Evolutionary conservation across 1,140 invertebrate species (phyloP).

Genomic region (Drosophila prosaltans): DNA sequence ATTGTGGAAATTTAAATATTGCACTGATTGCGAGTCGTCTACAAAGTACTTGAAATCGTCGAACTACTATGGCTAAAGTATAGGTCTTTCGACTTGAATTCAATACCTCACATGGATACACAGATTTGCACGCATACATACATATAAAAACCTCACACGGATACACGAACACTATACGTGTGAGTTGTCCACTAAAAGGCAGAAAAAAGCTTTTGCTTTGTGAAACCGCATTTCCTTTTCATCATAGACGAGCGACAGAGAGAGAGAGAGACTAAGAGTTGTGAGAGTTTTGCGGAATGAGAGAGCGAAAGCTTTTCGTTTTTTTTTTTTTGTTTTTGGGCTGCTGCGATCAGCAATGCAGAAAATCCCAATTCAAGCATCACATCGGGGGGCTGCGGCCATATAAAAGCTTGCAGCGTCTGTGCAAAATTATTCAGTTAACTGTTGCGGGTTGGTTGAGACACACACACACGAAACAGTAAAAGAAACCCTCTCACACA

Average conservation of each 20-base stretch:
- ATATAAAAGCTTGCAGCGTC: slow-evolving; percentile 79
- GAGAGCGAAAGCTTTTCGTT: slow-evolving; percentile 52
- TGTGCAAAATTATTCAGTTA: slow-evolving; percentile 82
- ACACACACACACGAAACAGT: slow-evolving; percentile 69
- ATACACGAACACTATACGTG: slow-evolving; percentile 68
- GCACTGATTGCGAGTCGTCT: slow-evolving; percentile 24
- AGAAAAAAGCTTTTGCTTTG: slow-evolving; percentile 45
- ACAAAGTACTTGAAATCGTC: slow-evolving; percentile 48
- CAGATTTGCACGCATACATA: slow-evolving; percentile 43
- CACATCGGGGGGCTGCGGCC: slow-evolving; percentile 61
- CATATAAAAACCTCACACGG: slow-evolving; percentile 53
- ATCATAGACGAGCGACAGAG: slow-evolving; percentile 22
- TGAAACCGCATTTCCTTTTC: slow-evolving; percentile 57
- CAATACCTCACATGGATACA: slow-evolving; percentile 31
- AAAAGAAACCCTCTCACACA: slow-evolving; percentile 38
- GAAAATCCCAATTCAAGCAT: slow-evolving; percentile 44
- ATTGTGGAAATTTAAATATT: neutral
- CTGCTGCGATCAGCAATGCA: slow-evolving; percentile 54
- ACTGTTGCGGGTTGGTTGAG: slow-evolving; percentile 82
- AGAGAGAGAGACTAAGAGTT: slow-evolving; percentile 1
- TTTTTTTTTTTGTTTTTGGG: slow-evolving; percentile 27
- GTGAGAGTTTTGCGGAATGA: neutral
- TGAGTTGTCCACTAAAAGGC: slow-evolving; percentile 23
- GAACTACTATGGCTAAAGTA: slow-evolving; percentile 26
- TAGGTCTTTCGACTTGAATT: slow-evolving; percentile 10